Evolutionary conservation across 2,113 vertebrate genomes (phyloP).

Genomic region (Ptyas mucosa): DNA sequence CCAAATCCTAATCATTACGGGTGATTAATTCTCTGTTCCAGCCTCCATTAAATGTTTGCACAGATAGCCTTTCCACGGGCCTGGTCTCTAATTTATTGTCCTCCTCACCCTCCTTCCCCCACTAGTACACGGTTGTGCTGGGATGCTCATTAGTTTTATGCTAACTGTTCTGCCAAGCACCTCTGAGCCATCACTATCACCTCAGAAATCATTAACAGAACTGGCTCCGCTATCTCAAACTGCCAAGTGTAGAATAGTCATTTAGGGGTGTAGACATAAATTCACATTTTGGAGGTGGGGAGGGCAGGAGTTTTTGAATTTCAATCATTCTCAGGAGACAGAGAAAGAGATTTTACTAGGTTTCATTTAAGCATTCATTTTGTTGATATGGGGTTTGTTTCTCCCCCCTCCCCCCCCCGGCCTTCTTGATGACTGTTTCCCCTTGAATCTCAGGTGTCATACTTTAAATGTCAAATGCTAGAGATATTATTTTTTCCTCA

Average conservation of each 20-base stretch:
- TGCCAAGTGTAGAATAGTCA: conserved; percentile 65
- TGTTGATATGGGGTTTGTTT: neutral
- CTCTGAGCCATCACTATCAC: conserved; percentile 63
- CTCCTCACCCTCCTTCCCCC: conserved; percentile 24
- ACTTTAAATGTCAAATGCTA: neutral
- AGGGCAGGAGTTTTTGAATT: conserved; percentile 19
- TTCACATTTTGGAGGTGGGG: conserved; percentile 50
- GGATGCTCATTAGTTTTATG: conserved; percentile 74
- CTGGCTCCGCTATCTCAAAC: conserved; percentile 60
- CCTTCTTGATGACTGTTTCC: neutral
- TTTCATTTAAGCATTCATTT: conserved; percentile 35
- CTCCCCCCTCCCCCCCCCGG: accelerated
- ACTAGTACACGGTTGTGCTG: conserved; percentile 46
- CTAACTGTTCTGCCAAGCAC: conserved; percentile 60
- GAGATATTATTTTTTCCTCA: neutral
- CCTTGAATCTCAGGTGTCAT: neutral
- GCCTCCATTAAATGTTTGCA: conserved; percentile 55
- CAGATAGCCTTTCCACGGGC: conserved; percentile 54
- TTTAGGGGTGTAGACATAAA: conserved; percentile 65
- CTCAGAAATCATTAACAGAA: conserved; percentile 72
- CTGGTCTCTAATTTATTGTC: conserved; percentile 64
- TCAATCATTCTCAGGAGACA: conserved; percentile 45
- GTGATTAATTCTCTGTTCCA: conserved; percentile 68
- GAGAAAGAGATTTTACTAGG: conserved; percentile 39
- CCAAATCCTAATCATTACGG: conserved; percentile 62